Base-by-base conservation (phyloP, 2,797 vertebrate species). In the Enteromius radiatus region DNA sequence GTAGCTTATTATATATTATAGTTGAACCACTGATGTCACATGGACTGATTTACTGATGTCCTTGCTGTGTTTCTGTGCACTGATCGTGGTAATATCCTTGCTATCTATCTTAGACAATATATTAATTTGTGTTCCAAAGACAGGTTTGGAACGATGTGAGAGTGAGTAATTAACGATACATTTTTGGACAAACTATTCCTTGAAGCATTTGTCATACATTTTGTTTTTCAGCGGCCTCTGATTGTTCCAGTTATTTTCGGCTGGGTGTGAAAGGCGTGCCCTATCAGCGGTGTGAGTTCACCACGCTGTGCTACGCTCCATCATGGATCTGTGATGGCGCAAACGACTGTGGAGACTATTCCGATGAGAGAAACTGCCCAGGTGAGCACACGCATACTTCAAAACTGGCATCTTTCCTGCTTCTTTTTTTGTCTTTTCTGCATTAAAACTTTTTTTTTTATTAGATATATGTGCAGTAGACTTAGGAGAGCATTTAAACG, bases 321-420 rank as follows among this genome's bases (percentile, higher is more conserved):
- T 93, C 95, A 17, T 99, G 98, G 98, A 92, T 95, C 79, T 99
- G 98, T 59, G 97, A 99, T 69, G 96, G 97, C 1, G 95, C 97
- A 82, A 98, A 99, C 19, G 97, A 99, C 92, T 99, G 98, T 54
- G 98, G 97, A 84, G 97, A 99, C 92, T 97, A 95, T 85, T 96
- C 97, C 0, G 98, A 99, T 90, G 98, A 99, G 91, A 92, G 93
- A 28, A 96, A 96, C 85, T 99, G 98, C 86, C 96, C 92, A 88
- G 94, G 95, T 96, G 89, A 82, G 52, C 70, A 28, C 21, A 38
- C 8, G 1, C 47, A 38, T 47, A 3, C 76, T 23, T 49, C 15
- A 70, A 63, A 63, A 63, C 6, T 2, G 59, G 14, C 1, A 0
- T 15, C 38, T 43, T 8, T 43, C 38, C 21, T 43, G 36, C 6